phyloP scores from a whole-genome alignment of 2,113 vertebrate genomes.

The Phaethornis superciliosus region DNA sequence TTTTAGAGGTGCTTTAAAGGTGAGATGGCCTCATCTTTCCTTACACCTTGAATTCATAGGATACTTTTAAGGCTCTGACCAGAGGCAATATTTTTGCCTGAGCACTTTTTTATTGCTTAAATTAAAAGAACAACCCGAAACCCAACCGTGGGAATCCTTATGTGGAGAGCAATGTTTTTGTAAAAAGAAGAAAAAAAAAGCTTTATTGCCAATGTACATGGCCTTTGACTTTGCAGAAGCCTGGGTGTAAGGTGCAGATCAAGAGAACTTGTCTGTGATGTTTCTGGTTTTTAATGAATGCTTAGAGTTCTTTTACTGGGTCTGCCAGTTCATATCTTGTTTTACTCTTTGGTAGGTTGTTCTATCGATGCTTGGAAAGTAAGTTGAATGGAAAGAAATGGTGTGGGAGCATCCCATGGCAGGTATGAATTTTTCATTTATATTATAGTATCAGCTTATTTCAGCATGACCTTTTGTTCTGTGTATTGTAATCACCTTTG shows the following conservation, averaged over 20 bases:
- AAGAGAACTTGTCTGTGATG: neutral
- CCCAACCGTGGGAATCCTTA: neutral
- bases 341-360: constrained; percentile 79
- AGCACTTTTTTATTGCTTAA: neutral
- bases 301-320: neutral
- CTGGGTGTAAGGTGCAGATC: neutral
- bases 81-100: neutral
- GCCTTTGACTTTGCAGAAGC: neutral
- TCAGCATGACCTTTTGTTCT: neutral
- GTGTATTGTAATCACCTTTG: neutral
- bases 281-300: neutral
- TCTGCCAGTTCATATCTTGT: neutral
- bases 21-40: neutral
- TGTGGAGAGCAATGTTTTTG: neutral
- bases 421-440: constrained; percentile 66
- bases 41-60: neutral
- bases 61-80: neutral
- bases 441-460: neutral
- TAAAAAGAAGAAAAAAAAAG: neutral
- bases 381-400: constrained; percentile 83
- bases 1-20: neutral
- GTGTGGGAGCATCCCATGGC: constrained; percentile 90
- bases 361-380: constrained; percentile 84
- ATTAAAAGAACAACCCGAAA: neutral
- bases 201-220: neutral